Conservation (phyloP, 2,113 vertebrate genomes). For the Propithecus coquereli region DNA sequence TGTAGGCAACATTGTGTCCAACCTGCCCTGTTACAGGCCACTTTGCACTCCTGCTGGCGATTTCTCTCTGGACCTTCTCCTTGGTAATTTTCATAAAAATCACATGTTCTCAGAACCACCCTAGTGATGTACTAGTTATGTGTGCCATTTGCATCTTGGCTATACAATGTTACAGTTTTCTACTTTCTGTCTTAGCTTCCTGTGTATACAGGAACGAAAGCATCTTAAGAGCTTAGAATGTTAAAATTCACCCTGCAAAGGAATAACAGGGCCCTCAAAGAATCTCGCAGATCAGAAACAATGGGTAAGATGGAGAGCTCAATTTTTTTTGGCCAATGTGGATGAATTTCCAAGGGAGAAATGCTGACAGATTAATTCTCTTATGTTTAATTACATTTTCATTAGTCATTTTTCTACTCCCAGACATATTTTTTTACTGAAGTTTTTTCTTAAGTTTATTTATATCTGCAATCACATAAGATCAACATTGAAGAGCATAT, state of each 20-base stretch:
- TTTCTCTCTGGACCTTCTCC: neutral
- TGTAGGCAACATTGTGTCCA: neutral
- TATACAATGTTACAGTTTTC: neutral
- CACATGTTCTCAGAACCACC: neutral
- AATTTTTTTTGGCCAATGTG: neutral
- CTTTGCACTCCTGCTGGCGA: neutral
- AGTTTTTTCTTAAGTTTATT: neutral
- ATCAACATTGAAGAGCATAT: neutral
- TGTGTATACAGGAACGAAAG: neutral
- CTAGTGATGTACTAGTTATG: neutral
- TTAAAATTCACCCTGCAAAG: neutral
- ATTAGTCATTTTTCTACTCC: neutral
- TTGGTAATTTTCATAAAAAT: neutral
- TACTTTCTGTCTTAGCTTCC: neutral
- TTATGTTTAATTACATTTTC: neutral
- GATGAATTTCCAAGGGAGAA: neutral
- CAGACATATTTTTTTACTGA: constrained; percentile 23
- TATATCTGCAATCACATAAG: constrained; percentile 38
- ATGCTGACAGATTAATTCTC: neutral
- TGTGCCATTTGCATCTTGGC: neutral
- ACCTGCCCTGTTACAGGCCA: neutral
- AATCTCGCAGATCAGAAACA: neutral
- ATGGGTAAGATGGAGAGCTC: neutral
- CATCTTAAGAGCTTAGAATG: neutral
- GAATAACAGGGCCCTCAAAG: neutral